Conservation (phyloP, 2,797 vertebrate species). For the Rousettus madagascariensis region DNA sequence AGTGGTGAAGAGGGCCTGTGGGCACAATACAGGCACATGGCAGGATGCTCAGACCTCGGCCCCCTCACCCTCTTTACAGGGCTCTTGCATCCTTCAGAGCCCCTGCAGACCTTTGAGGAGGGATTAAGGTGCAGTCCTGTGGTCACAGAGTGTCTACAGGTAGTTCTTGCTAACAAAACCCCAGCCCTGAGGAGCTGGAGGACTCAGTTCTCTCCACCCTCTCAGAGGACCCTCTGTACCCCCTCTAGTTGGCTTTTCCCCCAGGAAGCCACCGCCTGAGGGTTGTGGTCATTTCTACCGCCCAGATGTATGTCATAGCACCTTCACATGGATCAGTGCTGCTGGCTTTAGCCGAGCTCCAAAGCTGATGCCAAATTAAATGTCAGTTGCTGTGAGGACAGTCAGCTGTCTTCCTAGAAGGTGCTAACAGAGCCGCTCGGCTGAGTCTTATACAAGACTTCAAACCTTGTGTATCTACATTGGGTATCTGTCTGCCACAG, state of each 20-base stretch:
- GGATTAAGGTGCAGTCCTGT: neutral
- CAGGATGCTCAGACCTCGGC: neutral
- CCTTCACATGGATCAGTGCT: neutral
- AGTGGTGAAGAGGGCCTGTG: neutral
- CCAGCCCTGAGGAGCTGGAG: too few relatives aligned
- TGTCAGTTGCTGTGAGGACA: neutral
- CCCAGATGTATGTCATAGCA: neutral
- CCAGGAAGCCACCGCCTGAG: neutral
- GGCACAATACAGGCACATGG: accelerated
- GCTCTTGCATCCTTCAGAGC: neutral
- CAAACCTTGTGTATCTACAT: neutral
- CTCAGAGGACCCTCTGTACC: neutral
- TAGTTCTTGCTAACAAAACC: neutral
- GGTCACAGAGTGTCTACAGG: neutral
- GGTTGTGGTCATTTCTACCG: neutral
- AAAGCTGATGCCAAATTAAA: constrained; percentile 18
- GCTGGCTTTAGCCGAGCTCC: neutral
- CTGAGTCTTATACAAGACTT: neutral
- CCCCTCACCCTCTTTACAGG: neutral
- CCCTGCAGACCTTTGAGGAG: neutral
- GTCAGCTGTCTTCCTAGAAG: neutral
- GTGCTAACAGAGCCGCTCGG: neutral
- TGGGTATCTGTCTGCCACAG: accelerated
- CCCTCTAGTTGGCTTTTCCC: neutral
- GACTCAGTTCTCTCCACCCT: neutral